Conservation (phyloP, 1,140 invertebrate species). For the Tetragonula clypearis region DNA sequence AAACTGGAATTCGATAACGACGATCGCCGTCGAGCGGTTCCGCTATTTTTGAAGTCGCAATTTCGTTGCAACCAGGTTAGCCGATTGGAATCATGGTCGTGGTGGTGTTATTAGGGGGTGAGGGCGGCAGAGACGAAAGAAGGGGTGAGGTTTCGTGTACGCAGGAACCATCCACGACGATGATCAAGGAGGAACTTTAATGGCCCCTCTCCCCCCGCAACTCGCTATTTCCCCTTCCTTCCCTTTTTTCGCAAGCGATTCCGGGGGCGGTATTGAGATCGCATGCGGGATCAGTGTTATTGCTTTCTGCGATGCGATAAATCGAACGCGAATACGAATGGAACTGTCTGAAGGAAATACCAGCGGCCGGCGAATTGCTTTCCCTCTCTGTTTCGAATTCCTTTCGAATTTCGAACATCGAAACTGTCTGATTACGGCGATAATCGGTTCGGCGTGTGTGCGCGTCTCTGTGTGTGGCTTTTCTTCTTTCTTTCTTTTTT, state of each 20-base stretch:
- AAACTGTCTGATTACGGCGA: neutral
- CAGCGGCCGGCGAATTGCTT: neutral
- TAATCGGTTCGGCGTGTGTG: neutral
- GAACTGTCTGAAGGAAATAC: neutral
- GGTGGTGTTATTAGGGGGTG: neutral
- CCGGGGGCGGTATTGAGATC: neutral
- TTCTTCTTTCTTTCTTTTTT: too few species aligned
- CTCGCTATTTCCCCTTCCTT: neutral
- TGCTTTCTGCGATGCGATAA: neutral
- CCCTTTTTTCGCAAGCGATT: neutral
- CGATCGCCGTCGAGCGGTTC: slow-evolving; percentile 22
- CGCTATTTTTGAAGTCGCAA: slow-evolving; percentile 34
- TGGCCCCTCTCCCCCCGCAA: too few species aligned
- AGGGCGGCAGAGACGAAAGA: neutral
- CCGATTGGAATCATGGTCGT: slow-evolving; percentile 1
- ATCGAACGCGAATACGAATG: slow-evolving; percentile 2
- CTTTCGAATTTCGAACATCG: neutral
- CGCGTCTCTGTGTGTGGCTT: too few species aligned
- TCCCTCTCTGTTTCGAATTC: neutral
- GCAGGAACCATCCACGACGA: neutral
- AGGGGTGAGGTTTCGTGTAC: neutral
- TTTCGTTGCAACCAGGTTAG: neutral
- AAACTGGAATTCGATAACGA: slow-evolving; percentile 38
- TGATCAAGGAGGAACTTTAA: slow-evolving; percentile 12
- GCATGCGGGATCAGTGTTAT: slow-evolving; percentile 9